Evolutionary conservation across 2,888 invertebrate species (phyloP), one percentile per base, ranked within the genome.

Genomic region (Ganaspis brasiliensis): DNA sequence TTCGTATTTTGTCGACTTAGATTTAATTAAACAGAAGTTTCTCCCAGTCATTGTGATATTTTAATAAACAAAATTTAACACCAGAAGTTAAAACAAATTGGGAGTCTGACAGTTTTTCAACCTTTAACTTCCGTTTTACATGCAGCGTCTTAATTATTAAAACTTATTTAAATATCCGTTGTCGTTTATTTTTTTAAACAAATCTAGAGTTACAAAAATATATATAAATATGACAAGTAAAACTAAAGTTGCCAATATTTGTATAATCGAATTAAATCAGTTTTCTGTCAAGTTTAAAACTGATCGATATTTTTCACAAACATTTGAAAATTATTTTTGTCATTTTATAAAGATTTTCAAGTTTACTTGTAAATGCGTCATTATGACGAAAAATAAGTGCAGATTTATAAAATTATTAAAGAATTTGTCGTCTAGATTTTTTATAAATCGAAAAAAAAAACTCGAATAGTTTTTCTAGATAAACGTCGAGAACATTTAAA

Each of bases 1-100:
- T 61, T 55, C 16, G 10, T 59, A 24, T 31, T 31, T 59, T 31
- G 59, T 61, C 19, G 35, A 61, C 61, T 61, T 61, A 35, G 2
- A 35, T 16, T 35, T 61, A 61, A 9, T 61, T 16, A 61, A 19
- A 61, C 16, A 61, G 16, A 31, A 37, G 3, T 35, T 4, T 61
- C 61, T 35, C 31, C 19, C 8, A 14, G 19, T 21, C 14, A 21
- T 37, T 19, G 21, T 21, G 9, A 19, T 5, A 19, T 16, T 19
- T 37, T 63, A 19, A 2, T 59, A 40, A 40, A 63, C 37, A 35
- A 61, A 45, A 14, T 40, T 31, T 10, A 37, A 61, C 61, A 61
- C 19, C 24, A 61, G 12, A 12, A 59, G 2, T 8, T 35, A 5
- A 61, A 61, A 19, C 9, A 31, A 8, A 14, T 35, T 8, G 16